Percentiles rank a stretch among this genome's conserved stretches.
These are phyloP conservation scores for Amphipyra tragopoginis DNA, from an alignment of 2,888 invertebrate genomes.

Conservation along the genomic window DNA sequence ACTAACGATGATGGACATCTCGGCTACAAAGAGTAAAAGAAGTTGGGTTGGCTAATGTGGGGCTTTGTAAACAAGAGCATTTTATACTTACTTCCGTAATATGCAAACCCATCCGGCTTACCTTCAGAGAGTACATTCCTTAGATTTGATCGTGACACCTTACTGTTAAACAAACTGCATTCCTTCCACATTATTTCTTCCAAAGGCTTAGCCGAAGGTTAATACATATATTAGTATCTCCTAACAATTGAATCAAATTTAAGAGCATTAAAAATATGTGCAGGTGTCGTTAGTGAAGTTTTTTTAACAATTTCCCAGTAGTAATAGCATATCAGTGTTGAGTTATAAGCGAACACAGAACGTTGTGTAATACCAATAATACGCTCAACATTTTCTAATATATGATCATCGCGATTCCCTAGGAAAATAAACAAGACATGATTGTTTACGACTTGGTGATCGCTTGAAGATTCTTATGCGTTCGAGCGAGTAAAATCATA, in stretches of 20 bases:
- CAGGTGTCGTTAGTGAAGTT: neutral
- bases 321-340: constrained; percentile 9
- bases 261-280: constrained; percentile 6
- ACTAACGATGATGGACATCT: neutral
- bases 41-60: neutral
- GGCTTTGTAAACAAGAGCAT: constrained; percentile 6
- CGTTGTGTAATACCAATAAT: constrained; percentile 8
- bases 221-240: neutral
- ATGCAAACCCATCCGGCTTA: constrained; percentile 17
- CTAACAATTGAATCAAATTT: constrained; percentile 9
- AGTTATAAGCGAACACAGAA: constrained; percentile 18
- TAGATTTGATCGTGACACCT: constrained; percentile 43
- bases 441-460: constrained; percentile 29
- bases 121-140: constrained; percentile 40
- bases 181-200: constrained; percentile 27
- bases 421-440: constrained; percentile 30
- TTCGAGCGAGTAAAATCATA: neutral
- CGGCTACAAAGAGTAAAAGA: neutral
- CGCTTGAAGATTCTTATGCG: constrained; percentile 11
- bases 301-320: constrained; percentile 3
- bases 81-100: constrained; percentile 28
- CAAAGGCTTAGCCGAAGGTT: constrained; percentile 7
- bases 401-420: constrained; percentile 15
- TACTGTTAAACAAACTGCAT: constrained; percentile 29
- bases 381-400: constrained; percentile 16